Conservation (phyloP, 2,113 vertebrate species). For the Nyctereutes procyonoides region DNA sequence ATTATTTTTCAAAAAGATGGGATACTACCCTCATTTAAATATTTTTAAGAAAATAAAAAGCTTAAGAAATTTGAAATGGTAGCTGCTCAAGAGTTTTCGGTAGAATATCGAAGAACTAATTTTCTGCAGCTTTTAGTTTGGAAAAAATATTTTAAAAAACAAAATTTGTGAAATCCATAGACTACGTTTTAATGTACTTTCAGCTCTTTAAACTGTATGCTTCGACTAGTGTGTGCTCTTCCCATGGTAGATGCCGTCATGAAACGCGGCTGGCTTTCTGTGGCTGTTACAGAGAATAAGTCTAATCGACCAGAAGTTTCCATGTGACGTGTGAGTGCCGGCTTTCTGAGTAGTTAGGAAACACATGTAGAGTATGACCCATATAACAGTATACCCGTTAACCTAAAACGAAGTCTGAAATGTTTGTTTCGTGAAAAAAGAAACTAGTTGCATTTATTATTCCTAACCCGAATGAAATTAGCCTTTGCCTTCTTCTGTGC, state of each 20-base stretch:
- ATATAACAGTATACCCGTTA: constrained; percentile 86
- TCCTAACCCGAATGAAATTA: constrained; percentile 90
- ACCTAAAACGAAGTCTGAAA: constrained; percentile 87
- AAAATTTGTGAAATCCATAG: constrained; percentile 85
- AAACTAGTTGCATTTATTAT: constrained; percentile 88
- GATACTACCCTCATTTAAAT: constrained; percentile 89
- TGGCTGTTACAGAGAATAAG: constrained; percentile 78
- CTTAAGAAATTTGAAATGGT: constrained; percentile 88
- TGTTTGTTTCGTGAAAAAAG: constrained; percentile 91
- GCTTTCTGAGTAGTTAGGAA: constrained; percentile 91
- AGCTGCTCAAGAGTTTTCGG: constrained; percentile 88
- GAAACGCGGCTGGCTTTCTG: constrained; percentile 81
- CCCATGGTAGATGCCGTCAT: constrained; percentile 80
- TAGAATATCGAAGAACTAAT: constrained; percentile 89
- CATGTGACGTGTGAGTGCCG: constrained; percentile 85
- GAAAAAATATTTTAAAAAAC: constrained; percentile 86
- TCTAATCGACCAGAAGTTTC: constrained; percentile 82
- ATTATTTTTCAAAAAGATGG: constrained; percentile 91
- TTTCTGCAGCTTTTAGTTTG: constrained; percentile 91
- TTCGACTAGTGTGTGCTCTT: constrained; percentile 85
- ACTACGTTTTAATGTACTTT: constrained; percentile 86
- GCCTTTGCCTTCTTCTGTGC: constrained; percentile 95
- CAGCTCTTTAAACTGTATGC: constrained; percentile 84
- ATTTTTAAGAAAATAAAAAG: constrained; percentile 91
- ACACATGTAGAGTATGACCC: constrained; percentile 85